These are phyloP conservation scores for Agrotis puta DNA, from an alignment of 2,888 invertebrate species.

Conservation along the genomic window DNA sequence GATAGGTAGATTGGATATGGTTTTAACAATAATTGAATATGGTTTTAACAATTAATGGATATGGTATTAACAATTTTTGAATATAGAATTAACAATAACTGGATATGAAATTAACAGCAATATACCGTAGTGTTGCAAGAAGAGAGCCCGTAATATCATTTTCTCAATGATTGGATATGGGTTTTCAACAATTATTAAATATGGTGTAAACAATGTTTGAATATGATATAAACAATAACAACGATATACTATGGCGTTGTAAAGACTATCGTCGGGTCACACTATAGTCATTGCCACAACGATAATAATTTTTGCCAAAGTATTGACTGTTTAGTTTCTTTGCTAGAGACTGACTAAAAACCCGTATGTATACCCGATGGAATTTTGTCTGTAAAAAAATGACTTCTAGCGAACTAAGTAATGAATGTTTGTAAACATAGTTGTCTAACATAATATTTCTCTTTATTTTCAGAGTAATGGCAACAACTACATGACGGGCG, in stretches of 20 bases:
- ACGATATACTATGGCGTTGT: no score
- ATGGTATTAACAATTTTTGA: neutral
- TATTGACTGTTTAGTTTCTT: no score
- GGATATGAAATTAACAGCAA: neutral
- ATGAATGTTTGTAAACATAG: neutral
- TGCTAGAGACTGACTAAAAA: no score
- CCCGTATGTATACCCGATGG: no score
- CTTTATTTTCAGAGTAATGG: constrained; percentile 86
- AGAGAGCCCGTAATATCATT: no score
- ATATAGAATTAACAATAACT: no score
- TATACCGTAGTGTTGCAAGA: neutral
- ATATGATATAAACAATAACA: no score
- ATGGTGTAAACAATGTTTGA: neutral
- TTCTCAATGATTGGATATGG: neutral
- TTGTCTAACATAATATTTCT: constrained; percentile 11
- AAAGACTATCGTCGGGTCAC: no score
- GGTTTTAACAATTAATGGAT: neutral
- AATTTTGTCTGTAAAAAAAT: no score
- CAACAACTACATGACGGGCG: constrained; percentile 90
- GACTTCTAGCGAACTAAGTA: no score
- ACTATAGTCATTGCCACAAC: no score
- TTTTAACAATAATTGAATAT: neutral
- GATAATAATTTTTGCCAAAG: no score
- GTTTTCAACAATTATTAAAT: neutral
- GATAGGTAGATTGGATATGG: neutral